Conservation (phyloP, 53 echinoderm and acorn worm genomes). For the Echinometra lucunter region DNA sequence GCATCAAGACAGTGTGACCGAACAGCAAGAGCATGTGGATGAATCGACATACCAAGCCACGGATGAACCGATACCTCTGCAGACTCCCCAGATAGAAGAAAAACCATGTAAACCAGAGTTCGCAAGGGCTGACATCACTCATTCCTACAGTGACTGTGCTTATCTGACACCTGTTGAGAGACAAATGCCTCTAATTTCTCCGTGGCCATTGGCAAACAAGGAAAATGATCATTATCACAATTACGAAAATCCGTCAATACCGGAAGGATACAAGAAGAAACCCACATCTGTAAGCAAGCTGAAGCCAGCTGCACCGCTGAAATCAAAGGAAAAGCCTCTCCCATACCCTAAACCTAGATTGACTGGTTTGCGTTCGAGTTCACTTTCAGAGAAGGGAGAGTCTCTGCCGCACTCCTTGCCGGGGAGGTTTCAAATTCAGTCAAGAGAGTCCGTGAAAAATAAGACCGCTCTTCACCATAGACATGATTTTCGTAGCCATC, state of each 20-base stretch:
- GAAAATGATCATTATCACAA: not conserved
- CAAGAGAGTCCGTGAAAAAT: not conserved
- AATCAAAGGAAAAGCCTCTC: not conserved
- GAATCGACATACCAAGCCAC: not conserved
- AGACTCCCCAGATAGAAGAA: not conserved
- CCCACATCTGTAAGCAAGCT: not conserved
- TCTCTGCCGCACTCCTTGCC: not conserved
- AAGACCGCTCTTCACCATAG: not conserved
- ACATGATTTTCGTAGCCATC: too few relatives aligned
- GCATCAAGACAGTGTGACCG: not conserved
- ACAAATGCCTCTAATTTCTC: not conserved
- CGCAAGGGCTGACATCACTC: not conserved
- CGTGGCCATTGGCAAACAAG: not conserved
- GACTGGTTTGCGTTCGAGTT: not conserved
- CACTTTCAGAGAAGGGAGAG: not conserved
- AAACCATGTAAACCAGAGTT: not conserved
- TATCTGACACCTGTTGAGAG: not conserved
- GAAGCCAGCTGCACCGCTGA: not conserved
- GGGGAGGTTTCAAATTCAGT: too few relatives aligned
- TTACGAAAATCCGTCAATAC: not conserved
- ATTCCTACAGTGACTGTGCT: not conserved
- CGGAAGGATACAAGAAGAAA: too few relatives aligned
- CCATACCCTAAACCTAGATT: not conserved
- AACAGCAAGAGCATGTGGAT: not conserved
- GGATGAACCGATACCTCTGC: not conserved